These are phyloP conservation scores for Sinocyclocheilus grahami DNA, from an alignment of 2,113 vertebrate species.

Conservation along the genomic window DNA sequence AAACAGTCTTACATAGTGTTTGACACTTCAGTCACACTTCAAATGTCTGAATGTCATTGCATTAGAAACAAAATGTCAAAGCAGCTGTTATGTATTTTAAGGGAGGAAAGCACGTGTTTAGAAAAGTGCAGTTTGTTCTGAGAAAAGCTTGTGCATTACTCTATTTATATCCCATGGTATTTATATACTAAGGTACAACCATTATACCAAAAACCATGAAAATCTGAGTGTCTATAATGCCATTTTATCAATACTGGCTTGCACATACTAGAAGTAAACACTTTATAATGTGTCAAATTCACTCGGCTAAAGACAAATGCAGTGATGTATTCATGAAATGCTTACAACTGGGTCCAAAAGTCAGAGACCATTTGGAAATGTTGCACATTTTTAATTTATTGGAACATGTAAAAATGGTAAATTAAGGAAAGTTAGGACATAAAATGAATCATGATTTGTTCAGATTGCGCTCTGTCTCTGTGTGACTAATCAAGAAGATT, in stretches of 20 bases:
- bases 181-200: too few relatives aligned
- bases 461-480: background rate
- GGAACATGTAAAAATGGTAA: too few relatives aligned
- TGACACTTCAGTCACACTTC: background rate
- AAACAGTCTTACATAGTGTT: background rate
- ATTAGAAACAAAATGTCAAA: background rate
- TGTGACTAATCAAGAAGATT: background rate
- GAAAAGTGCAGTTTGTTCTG: background rate
- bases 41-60: background rate
- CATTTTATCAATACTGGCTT: background rate
- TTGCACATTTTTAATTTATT: background rate
- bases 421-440: too few relatives aligned
- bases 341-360: background rate
- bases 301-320: background rate
- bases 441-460: background rate
- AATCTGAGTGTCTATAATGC: background rate
- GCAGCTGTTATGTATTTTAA: background rate
- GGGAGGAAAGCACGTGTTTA: background rate
- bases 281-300: background rate
- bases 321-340: background rate
- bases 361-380: background rate
- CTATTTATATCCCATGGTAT: too few relatives aligned
- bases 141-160: background rate
- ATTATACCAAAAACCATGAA: too few relatives aligned
- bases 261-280: background rate